A percentile compares a stretch with the other conserved stretches of the same genome.
These are phyloP conservation scores for Acromyrmex charruanus DNA, from an alignment of 1,140 invertebrate species.

Conservation along the genomic window DNA sequence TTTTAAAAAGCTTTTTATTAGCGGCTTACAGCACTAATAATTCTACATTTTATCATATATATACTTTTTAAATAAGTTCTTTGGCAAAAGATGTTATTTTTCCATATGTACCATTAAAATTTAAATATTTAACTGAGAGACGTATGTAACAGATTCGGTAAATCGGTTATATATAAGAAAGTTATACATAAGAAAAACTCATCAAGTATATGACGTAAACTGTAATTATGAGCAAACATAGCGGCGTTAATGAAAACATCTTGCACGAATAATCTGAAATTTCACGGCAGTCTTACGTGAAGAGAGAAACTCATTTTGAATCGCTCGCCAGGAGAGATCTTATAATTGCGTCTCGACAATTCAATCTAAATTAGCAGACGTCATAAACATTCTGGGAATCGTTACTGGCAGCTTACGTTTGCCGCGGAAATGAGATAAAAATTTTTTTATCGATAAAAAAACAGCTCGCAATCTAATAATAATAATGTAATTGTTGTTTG, in stretches of 20 bases:
- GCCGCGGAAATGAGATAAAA: conserved; percentile 15
- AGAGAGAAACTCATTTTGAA: conserved; percentile 49
- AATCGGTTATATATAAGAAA: not conserved
- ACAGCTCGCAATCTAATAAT: not conserved
- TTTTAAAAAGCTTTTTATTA: not conserved
- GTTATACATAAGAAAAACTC: conserved; percentile 16
- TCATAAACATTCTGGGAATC: conserved; percentile 50
- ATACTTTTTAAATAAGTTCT: not conserved
- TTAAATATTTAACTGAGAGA: not conserved
- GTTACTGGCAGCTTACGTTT: conserved; percentile 22
- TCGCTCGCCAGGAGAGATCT: conserved; percentile 28
- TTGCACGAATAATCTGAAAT: conserved; percentile 53
- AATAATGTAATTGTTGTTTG: conserved; percentile 19
- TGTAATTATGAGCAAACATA: conserved; percentile 44
- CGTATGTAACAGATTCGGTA: not conserved
- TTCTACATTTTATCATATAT: not conserved
- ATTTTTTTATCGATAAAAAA: conserved; percentile 24
- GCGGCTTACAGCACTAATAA: not conserved
- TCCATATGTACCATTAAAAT: not conserved
- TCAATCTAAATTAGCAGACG: conserved; percentile 58
- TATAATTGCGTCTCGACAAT: conserved; percentile 50
- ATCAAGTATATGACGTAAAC: conserved; percentile 14
- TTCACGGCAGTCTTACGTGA: conserved; percentile 30
- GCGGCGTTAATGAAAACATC: conserved; percentile 49
- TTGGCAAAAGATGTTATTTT: not conserved